These are phyloP conservation scores for Chitala chitala DNA, from an alignment of 2,113 vertebrate genomes.

Conservation along the genomic window DNA sequence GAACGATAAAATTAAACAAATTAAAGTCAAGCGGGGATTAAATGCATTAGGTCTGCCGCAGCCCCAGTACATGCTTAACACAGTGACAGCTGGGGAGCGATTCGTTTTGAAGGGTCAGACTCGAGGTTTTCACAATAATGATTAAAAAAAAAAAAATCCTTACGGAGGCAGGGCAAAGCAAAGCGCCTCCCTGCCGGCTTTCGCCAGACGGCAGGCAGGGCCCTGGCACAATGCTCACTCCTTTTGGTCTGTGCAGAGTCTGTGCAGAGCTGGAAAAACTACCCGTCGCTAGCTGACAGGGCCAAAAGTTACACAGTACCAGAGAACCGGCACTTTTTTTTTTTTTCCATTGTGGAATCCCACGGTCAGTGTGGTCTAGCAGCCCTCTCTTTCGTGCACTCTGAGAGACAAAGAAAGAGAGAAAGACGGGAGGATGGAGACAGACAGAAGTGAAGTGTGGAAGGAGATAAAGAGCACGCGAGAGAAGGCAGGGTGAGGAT, in stretches of 20 bases:
- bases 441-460: no score
- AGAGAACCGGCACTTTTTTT: not conserved
- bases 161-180: no score
- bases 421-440: not conserved
- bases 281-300: not conserved
- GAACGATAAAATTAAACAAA: not conserved
- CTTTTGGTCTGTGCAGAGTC: not conserved
- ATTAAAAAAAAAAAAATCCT: no score
- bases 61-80: not conserved
- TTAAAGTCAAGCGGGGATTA: not conserved
- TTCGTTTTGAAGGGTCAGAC: not conserved
- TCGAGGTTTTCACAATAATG: not conserved
- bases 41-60: no score
- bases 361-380: no score
- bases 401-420: not conserved
- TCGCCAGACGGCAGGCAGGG: no score
- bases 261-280: not conserved
- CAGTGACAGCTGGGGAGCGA: not conserved
- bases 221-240: not conserved
- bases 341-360: not conserved
- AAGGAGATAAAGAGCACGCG: not conserved
- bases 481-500: not conserved
- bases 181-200: no score
- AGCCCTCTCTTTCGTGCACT: not conserved
- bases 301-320: not conserved